These are phyloP conservation scores for Salticus scenicus DNA, from an alignment of 2,888 invertebrate species.

Conservation along the genomic window DNA sequence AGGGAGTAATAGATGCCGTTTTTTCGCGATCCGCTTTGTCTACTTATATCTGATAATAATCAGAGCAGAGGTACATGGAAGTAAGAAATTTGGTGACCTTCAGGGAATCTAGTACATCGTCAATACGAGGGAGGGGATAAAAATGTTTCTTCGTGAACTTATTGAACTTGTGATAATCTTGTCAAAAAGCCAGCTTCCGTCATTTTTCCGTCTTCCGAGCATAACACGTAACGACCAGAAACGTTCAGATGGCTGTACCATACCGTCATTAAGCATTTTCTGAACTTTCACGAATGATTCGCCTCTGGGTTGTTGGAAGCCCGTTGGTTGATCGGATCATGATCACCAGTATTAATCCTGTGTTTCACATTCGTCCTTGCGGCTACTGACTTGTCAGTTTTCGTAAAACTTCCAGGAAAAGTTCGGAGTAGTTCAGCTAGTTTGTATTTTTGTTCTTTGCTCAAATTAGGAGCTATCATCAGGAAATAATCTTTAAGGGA, in stretches of 20 bases:
- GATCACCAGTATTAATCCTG: neutral
- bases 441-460: too few species aligned
- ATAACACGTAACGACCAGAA: slow-evolving; percentile 7
- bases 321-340: neutral
- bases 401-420: neutral
- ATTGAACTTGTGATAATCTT: neutral
- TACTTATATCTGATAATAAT: slow-evolving; percentile 25
- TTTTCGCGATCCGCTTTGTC: slow-evolving; percentile 49
- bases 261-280: slow-evolving; percentile 9
- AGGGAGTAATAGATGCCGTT: slow-evolving; percentile 72
- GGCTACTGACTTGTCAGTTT: neutral
- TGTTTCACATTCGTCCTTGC: neutral
- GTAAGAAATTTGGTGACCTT: neutral
- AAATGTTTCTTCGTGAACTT: slow-evolving; percentile 2
- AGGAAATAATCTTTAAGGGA: too few species aligned
- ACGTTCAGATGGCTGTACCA: neutral
- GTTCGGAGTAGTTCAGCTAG: too few species aligned
- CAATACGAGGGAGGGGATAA: neutral
- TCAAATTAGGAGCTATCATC: too few species aligned
- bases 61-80: neutral
- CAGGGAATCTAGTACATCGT: neutral
- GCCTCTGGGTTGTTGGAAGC: neutral
- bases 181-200: neutral
- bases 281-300: neutral
- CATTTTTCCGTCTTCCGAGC: neutral